A percentile compares a stretch with the other conserved stretches of the same genome.
Conservation (phyloP, 2,797 vertebrate genomes). For the Luscinia luscinia region DNA sequence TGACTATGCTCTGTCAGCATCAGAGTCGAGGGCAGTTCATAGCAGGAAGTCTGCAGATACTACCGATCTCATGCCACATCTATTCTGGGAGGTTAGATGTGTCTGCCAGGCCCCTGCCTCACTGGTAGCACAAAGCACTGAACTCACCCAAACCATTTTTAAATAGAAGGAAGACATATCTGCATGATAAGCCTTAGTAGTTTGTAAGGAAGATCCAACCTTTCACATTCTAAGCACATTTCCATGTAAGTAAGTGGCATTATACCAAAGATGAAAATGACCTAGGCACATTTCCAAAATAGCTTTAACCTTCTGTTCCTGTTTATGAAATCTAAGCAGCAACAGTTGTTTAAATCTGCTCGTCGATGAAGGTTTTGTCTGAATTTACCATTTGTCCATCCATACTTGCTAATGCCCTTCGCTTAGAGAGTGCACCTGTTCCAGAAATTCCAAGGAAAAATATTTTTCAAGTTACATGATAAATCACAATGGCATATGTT, state of each 20-base stretch:
- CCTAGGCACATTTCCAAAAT: slow-evolving; percentile 7
- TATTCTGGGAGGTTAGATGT: slow-evolving; percentile 25
- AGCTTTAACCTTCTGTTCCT: background rate
- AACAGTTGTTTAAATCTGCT: background rate
- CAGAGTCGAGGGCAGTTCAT: background rate
- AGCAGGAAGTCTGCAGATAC: slow-evolving; percentile 20
- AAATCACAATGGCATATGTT: slow-evolving; percentile 49
- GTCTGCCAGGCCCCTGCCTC: background rate
- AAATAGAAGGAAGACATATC: slow-evolving; percentile 44
- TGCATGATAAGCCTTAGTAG: background rate
- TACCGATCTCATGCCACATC: background rate
- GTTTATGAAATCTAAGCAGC: background rate
- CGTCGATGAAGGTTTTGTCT: background rate
- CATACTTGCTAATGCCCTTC: background rate
- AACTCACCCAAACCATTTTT: slow-evolving; percentile 46
- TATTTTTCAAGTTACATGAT: slow-evolving; percentile 42
- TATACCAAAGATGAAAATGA: slow-evolving; percentile 3
- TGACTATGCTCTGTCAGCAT: background rate
- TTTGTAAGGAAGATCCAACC: slow-evolving; percentile 43
- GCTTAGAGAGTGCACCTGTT: background rate
- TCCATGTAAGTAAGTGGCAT: slow-evolving; percentile 37
- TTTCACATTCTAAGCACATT: background rate
- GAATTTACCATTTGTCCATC: background rate
- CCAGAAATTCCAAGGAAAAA: slow-evolving; percentile 53
- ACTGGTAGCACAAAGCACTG: background rate